phyloP scores from a whole-genome alignment of 2,113 vertebrate species.

The Scomber scombrus region DNA sequence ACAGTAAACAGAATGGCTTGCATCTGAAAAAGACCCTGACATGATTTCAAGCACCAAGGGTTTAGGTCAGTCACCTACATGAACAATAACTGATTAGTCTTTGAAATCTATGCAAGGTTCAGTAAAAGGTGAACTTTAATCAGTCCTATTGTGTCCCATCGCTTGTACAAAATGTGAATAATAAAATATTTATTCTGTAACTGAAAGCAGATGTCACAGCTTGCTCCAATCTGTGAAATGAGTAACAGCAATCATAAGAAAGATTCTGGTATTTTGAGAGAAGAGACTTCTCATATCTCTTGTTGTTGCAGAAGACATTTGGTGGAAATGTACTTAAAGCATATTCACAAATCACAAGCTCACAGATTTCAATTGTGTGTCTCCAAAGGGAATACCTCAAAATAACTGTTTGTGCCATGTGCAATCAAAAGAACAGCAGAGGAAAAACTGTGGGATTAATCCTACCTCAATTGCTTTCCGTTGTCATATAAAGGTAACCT shows the following conservation, averaged over 20 bases:
- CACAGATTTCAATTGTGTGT: background rate
- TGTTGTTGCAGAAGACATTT: constrained; percentile 23
- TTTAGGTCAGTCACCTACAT: constrained; percentile 39
- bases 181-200: constrained; percentile 34
- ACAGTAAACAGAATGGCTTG: background rate
- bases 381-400: background rate
- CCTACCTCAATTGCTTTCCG: background rate
- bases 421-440: background rate
- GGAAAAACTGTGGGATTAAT: background rate
- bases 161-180: constrained; percentile 10
- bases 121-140: constrained; percentile 48
- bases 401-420: constrained; percentile 1
- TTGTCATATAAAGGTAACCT: background rate
- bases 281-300: background rate
- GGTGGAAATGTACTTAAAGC: constrained; percentile 22
- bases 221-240: background rate
- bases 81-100: constrained; percentile 26
- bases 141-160: constrained; percentile 41
- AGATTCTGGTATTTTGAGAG: background rate
- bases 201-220: constrained; percentile 31
- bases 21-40: background rate
- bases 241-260: background rate
- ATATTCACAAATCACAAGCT: background rate
- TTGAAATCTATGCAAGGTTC: constrained; percentile 5
- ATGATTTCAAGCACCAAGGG: background rate